These are phyloP conservation scores for Drosophila macrospina DNA, from an alignment of 2,888 invertebrate species.

Conservation along the genomic window DNA sequence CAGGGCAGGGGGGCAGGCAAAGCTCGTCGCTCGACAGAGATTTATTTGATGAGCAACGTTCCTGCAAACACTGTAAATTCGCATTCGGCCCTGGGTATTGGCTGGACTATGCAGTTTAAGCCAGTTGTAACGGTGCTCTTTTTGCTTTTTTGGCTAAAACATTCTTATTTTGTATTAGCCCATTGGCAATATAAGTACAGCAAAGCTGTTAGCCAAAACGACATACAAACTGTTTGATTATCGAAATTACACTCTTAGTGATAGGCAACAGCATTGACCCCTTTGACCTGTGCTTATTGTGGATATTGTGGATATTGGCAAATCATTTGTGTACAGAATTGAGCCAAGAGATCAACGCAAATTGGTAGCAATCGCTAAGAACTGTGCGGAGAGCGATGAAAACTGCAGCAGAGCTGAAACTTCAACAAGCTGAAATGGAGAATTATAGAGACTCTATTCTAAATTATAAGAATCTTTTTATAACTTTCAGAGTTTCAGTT, in stretches of 20 bases:
- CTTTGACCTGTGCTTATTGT: constrained; percentile 22
- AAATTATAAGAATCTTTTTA: background rate
- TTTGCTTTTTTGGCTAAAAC: constrained; percentile 27
- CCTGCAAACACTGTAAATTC: constrained; percentile 54
- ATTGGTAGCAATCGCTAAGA: constrained; percentile 17
- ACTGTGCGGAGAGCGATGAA: background rate
- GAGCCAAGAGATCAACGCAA: constrained; percentile 23
- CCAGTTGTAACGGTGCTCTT: constrained; percentile 64
- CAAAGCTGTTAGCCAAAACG: constrained; percentile 29
- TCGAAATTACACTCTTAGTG: constrained; percentile 46
- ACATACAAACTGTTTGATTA: constrained; percentile 49
- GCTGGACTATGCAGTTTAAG: constrained; percentile 66
- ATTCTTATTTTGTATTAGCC: constrained; percentile 39
- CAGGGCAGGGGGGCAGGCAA: constrained; percentile 46
- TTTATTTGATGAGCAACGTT: constrained; percentile 75
- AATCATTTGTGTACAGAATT: constrained; percentile 16
- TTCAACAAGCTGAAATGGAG: background rate
- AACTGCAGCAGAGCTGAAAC: background rate
- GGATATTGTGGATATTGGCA: constrained; percentile 15
- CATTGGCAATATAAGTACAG: constrained; percentile 24
- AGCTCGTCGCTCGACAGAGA: constrained; percentile 71
- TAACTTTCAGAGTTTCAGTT: no score
- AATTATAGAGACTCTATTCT: background rate
- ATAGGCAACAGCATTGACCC: constrained; percentile 45
- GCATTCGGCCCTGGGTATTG: constrained; percentile 51